Base-by-base conservation (phyloP, 2,797 vertebrate genomes). In the Phrynocephalus vlangalii region DNA sequence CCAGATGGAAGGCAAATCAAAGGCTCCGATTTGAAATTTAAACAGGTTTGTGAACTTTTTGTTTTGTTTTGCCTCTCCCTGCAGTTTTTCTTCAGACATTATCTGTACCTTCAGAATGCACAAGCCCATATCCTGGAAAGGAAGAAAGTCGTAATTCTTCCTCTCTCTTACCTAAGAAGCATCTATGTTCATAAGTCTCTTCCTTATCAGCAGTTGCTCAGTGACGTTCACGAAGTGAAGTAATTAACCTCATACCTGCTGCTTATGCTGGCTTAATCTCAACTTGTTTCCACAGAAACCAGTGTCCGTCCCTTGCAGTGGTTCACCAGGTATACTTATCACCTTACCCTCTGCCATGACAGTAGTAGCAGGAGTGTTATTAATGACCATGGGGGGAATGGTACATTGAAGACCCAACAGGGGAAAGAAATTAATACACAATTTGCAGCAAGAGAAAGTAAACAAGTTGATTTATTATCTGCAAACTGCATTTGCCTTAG, bases 401-500 rank as follows among this genome's bases (percentile, higher is more conserved):
- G 81, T 83, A 92, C 10, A 5, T 82, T n/a, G 48, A 26, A 70
- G 13, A 56, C 30, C 63, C 67, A 78, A 86, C 22, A 18, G 11
- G 38, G 38, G n/a, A 66, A 56, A 66, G 13, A 5, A 20, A 20
- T 48, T 24, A 66, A 73, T 82, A 66, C 1, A 38, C 4, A 30
- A 15, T 70, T 56, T 44, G 60, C 73, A 77, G 4, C 44, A 28
- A 16, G 68, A 87, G 80, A 82, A n/a, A 78, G 30, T 70, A 87
- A 83, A 79, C 30, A 85, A 90, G 8, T 15, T 93, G 26, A 68
- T 80, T 63, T 79, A 63, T 92, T 91, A 83, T 82, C 71, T n/a
- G 11, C 52, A 44, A 52, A 80, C 83, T 86, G 50, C 60, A 94
- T 88, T 86, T 78, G 66, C 84, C 83, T 88, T 90, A 81, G 91